A percentile compares a stretch with the other conserved stretches of the same genome.
Conservation (phyloP, 2,888 invertebrate species). For the Meandrusa payeni region DNA sequence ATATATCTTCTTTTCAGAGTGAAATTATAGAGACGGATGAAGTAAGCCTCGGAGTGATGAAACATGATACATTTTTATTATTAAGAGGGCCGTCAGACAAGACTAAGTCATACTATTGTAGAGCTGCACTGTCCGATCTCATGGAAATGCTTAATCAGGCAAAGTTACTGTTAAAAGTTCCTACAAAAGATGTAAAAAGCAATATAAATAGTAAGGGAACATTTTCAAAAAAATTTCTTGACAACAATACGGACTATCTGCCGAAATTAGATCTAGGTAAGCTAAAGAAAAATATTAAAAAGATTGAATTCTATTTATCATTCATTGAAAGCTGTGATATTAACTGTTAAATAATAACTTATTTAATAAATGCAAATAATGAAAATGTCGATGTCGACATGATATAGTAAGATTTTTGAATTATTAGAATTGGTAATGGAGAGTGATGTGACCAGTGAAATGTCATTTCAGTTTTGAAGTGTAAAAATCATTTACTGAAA, state of each 20-base stretch:
- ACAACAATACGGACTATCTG: constrained; percentile 68
- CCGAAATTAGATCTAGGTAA: constrained; percentile 75
- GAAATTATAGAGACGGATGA: constrained; percentile 77
- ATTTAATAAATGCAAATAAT: no score
- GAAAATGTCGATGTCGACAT: no score
- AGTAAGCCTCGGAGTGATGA: constrained; percentile 79
- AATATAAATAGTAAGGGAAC: constrained; percentile 36
- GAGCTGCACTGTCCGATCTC: constrained; percentile 85
- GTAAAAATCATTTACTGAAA: no score
- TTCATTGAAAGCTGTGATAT: constrained; percentile 75
- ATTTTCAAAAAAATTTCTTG: constrained; percentile 81
- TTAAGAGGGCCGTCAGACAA: constrained; percentile 80
- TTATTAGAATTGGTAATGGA: no score
- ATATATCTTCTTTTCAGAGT: constrained; percentile 81
- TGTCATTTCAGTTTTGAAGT: no score
- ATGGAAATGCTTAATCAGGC: constrained; percentile 74
- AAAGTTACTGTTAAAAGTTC: constrained; percentile 44
- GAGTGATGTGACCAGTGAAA: no score
- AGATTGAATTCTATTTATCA: constrained; percentile 87
- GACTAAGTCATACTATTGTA: constrained; percentile 79
- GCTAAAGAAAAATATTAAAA: constrained; percentile 81
- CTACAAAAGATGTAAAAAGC: constrained; percentile 32
- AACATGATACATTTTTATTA: constrained; percentile 82
- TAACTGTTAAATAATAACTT: constrained; percentile 17
- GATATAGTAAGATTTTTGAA: no score